A percentile compares a stretch with the other conserved stretches of the same genome.
These are phyloP conservation scores for Hypothenemus hampei DNA, from an alignment of 1,140 invertebrate species.

Conservation along the genomic window DNA sequence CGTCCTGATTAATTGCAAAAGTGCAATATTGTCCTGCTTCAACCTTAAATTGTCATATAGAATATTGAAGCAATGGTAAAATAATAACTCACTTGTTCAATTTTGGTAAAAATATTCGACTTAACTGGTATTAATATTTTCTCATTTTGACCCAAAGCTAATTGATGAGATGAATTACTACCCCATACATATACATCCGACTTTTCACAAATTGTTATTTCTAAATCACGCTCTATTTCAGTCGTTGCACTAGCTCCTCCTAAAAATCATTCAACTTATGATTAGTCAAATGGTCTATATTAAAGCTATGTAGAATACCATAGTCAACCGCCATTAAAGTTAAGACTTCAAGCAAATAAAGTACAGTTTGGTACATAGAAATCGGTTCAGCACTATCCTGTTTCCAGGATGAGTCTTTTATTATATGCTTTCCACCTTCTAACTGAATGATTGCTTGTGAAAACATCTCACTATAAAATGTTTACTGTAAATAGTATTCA, in stretches of 20 bases:
- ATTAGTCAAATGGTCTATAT: too few relatives aligned
- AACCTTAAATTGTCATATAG: slow-evolving; percentile 43
- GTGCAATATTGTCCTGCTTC: slow-evolving; percentile 67
- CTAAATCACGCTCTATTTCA: slow-evolving; percentile 32
- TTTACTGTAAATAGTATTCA: neutral
- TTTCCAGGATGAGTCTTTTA: slow-evolving; percentile 19
- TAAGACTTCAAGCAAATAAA: slow-evolving; percentile 54
- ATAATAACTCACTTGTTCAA: slow-evolving; percentile 51
- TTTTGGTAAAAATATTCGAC: slow-evolving; percentile 53
- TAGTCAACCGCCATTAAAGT: slow-evolving; percentile 41
- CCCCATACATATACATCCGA: slow-evolving; percentile 64
- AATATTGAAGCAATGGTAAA: neutral
- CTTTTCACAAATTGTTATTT: slow-evolving; percentile 36
- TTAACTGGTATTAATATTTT: slow-evolving; percentile 58
- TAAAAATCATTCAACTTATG: slow-evolving; percentile 1
- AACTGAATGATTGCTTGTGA: slow-evolving; percentile 36
- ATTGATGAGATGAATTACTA: slow-evolving; percentile 63
- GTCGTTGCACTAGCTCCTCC: slow-evolving; percentile 28
- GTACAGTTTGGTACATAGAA: slow-evolving; percentile 51
- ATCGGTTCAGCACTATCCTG: slow-evolving; percentile 31
- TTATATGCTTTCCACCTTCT: slow-evolving; percentile 29
- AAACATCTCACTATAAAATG: slow-evolving; percentile 27
- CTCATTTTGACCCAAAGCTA: slow-evolving; percentile 58
- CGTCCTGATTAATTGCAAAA: slow-evolving; percentile 57
- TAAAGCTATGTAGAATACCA: too few relatives aligned